phyloP scores from a whole-genome alignment of 2,797 vertebrate genomes.

The Phylloscopus collybita region DNA sequence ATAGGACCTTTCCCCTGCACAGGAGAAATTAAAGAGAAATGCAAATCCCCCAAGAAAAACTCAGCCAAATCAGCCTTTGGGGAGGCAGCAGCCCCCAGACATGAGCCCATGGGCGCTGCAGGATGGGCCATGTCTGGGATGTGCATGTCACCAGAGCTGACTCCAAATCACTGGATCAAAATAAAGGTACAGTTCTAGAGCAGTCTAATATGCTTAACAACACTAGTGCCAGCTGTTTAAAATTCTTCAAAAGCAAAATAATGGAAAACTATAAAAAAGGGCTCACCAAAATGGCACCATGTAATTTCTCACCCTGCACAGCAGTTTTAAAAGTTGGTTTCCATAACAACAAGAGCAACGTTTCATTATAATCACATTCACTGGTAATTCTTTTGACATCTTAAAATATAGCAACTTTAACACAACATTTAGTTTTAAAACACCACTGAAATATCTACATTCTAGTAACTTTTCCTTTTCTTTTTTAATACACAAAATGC shows the following conservation, averaged over 20 bases:
- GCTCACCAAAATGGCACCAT: not conserved
- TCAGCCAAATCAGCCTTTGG: not conserved
- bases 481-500: not conserved
- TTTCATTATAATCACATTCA: constrained; percentile 51
- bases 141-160: not conserved
- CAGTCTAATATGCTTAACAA: not conserved
- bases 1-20: not conserved
- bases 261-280: not conserved
- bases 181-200: not conserved
- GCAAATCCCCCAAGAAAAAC: not conserved
- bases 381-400: not conserved
- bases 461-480: not conserved
- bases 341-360: constrained; percentile 55
- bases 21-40: not conserved
- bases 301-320: constrained; percentile 17
- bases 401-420: constrained; percentile 16
- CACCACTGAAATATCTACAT: not conserved
- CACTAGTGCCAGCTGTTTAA: not conserved
- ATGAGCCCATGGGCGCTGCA: not conserved
- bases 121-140: not conserved
- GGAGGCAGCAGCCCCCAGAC: not conserved
- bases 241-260: constrained; percentile 40
- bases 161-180: not conserved
- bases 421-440: constrained; percentile 25
- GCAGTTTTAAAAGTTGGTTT: constrained; percentile 50